These are phyloP conservation scores for Megalops cyprinoides DNA, from an alignment of 2,797 vertebrate genomes.

Conservation along the genomic window DNA sequence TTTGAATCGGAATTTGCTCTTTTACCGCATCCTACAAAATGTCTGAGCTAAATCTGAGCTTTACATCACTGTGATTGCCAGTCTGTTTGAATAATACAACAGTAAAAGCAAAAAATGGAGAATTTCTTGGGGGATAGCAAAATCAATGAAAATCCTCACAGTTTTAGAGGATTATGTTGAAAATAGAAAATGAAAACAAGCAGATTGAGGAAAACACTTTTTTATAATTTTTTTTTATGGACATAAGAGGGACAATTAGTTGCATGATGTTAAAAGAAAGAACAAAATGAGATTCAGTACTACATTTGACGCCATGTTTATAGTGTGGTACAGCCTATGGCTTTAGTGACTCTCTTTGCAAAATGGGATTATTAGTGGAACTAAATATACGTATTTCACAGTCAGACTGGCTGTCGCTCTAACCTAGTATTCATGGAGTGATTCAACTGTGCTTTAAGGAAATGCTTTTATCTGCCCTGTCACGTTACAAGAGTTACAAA, in stretches of 20 bases:
- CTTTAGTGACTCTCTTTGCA: not conserved
- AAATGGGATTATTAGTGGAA: not conserved
- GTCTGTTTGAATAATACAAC: not conserved
- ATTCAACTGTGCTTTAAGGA: slow-evolving; percentile 10
- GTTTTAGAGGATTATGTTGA: not conserved
- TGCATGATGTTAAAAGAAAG: not conserved
- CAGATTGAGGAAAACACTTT: not conserved
- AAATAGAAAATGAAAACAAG: not conserved
- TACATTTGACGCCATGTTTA: not conserved
- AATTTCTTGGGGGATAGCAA: not conserved
- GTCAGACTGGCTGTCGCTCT: not conserved
- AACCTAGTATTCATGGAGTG: slow-evolving; percentile 5
- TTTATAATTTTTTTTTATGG: not conserved
- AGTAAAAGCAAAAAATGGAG: not conserved
- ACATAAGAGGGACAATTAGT: not conserved
- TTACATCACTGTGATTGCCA: not conserved
- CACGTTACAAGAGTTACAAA: not conserved
- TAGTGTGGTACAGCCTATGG: not conserved
- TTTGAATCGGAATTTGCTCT: not conserved
- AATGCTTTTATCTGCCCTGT: not conserved
- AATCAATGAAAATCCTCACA: not conserved
- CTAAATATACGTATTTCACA: not conserved
- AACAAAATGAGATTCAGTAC: not conserved
- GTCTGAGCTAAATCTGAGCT: not conserved
- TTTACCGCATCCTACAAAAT: not conserved